Conservation (phyloP, 2,113 vertebrate genomes). For the Megaptera novaeangliae region DNA sequence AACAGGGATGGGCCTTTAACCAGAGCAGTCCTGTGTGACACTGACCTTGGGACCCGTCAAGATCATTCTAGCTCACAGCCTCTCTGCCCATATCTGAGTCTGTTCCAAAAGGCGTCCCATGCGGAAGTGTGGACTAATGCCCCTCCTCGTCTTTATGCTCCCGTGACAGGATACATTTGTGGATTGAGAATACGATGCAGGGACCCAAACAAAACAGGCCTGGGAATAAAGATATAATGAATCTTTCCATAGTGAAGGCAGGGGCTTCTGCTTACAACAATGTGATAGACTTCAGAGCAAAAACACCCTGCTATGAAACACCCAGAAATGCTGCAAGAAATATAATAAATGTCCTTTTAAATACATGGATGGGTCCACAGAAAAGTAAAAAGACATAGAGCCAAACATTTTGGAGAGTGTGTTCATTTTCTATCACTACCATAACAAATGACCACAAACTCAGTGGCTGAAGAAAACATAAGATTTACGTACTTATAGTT, state of each 20-base stretch:
- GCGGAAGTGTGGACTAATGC: background rate
- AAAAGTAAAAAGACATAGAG: background rate
- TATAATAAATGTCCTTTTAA: background rate
- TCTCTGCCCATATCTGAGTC: background rate
- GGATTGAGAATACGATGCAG: background rate
- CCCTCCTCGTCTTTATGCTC: background rate
- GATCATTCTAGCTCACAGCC: no score
- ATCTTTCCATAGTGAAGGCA: background rate
- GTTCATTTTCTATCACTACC: background rate
- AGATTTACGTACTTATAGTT: background rate
- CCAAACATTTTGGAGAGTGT: background rate
- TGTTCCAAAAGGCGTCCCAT: background rate
- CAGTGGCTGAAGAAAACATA: background rate
- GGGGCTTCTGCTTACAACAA: background rate
- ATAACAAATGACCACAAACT: background rate
- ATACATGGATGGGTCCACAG: background rate
- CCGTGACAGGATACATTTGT: background rate
- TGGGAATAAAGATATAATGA: background rate
- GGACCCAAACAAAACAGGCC: background rate
- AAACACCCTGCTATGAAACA: background rate
- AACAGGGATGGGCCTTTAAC: background rate
- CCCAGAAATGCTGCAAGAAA: background rate
- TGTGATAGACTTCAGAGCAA: background rate
- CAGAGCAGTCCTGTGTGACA: background rate
- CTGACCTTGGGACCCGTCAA: rapidly evolving